Evolutionary conservation across 1,140 invertebrate species (phyloP).

Genomic region (Chrysoperla carnea): DNA sequence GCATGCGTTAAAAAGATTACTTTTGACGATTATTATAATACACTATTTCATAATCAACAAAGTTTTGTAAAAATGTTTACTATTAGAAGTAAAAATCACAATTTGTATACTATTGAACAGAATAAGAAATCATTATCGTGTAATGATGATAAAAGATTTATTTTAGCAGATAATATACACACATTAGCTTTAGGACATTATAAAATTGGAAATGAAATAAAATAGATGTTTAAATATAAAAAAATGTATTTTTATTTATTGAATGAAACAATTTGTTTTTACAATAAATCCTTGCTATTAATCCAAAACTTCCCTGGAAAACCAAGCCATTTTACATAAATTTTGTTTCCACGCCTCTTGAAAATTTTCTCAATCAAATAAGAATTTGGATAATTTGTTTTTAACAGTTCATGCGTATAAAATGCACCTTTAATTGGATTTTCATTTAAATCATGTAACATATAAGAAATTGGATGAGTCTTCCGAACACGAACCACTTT

Average conservation of each 20-base stretch:
- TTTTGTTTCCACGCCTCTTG: slow-evolving; percentile 11
- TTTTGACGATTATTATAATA: slow-evolving; percentile 12
- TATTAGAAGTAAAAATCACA: too few relatives aligned
- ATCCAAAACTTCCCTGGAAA: slow-evolving; percentile 4
- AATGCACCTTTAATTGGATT: slow-evolving; percentile 17
- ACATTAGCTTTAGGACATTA: too few relatives aligned
- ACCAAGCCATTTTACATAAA: slow-evolving; percentile 20
- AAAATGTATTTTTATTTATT: too few relatives aligned
- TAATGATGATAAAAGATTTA: too few relatives aligned
- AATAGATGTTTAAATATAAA: too few relatives aligned
- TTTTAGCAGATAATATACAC: too few relatives aligned
- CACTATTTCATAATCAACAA: slow-evolving; percentile 6
- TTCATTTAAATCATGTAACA: slow-evolving; percentile 14
- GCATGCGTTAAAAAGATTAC: slow-evolving; percentile 8
- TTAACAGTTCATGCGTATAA: slow-evolving; percentile 18
- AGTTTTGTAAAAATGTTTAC: too few relatives aligned
- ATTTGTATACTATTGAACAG: too few relatives aligned
- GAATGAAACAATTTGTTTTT: too few relatives aligned
- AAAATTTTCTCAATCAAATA: slow-evolving; percentile 20
- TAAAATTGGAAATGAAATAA: too few relatives aligned
- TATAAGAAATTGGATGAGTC: slow-evolving; percentile 18
- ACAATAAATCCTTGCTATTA: too few relatives aligned
- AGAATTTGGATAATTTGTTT: slow-evolving; percentile 13
- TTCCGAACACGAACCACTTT: slow-evolving; percentile 14
- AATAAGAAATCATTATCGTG: too few relatives aligned